phyloP scores from a whole-genome alignment of 2,797 vertebrate species.

The Pipistrellus nathusii region DNA sequence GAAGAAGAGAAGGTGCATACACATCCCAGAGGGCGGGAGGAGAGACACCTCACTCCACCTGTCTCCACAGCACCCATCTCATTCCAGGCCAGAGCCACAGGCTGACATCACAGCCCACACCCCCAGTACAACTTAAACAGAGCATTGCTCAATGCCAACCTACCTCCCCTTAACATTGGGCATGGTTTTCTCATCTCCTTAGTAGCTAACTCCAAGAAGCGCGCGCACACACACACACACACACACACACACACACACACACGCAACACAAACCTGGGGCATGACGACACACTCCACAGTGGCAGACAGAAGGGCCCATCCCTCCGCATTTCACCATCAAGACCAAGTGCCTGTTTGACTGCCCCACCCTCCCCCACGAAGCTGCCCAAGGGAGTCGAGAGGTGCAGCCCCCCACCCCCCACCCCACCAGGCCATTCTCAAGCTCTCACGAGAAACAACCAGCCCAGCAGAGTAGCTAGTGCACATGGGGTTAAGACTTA shows the following conservation, averaged over 20 bases:
- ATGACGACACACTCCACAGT: background rate
- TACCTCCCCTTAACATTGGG: constrained; percentile 63
- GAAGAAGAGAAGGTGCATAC: background rate
- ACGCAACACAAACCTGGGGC: background rate
- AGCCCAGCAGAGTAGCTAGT: background rate
- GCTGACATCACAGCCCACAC: constrained; percentile 63
- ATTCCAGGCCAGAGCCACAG: constrained; percentile 58
- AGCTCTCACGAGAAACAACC: background rate
- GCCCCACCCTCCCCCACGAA: background rate
- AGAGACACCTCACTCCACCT: constrained; percentile 36
- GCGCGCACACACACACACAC: constrained; percentile 29
- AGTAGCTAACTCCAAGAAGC: constrained; percentile 65
- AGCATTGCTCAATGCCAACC: constrained; percentile 45
- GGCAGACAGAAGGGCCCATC: constrained; percentile 40
- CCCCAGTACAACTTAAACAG: constrained; percentile 52
- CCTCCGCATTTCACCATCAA: constrained; percentile 55
- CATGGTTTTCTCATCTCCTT: constrained; percentile 63
- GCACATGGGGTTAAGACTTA: background rate
- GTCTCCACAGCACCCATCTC: constrained; percentile 61
- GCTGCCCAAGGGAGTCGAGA: background rate
- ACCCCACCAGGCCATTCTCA: background rate
- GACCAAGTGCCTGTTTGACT: constrained; percentile 27
- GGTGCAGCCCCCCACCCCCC: too few species aligned
- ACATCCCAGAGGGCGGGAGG: constrained; percentile 15
- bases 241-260: constrained; percentile 58